Evolutionary conservation across 1,140 invertebrate genomes (phyloP).

Genomic region (Adoxophyes honmai): DNA sequence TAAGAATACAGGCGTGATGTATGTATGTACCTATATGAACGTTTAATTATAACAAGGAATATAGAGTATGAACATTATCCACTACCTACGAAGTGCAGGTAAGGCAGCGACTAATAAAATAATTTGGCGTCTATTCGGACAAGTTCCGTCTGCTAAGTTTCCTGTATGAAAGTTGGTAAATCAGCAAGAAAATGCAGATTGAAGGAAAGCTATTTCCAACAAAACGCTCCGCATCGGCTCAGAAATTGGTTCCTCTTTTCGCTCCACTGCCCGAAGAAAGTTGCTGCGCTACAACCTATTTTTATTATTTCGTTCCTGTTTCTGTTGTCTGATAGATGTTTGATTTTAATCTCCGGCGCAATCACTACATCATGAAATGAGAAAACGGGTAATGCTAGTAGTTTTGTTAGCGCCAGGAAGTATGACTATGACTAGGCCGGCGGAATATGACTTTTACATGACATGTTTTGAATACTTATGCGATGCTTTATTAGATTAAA

Average conservation of each 20-base stretch:
- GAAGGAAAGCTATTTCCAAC: slow-evolving; percentile 76
- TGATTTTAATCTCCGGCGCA: slow-evolving; percentile 58
- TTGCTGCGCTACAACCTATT: slow-evolving; percentile 69
- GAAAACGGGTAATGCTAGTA: no score
- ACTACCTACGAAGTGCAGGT: slow-evolving; percentile 30
- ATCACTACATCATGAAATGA: slow-evolving; percentile 16
- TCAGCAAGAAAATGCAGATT: slow-evolving; percentile 77
- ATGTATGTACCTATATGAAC: no score
- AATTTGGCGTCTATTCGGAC: slow-evolving; percentile 38
- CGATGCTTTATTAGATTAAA: no score
- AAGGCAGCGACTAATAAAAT: slow-evolving; percentile 56
- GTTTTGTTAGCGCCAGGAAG: no score
- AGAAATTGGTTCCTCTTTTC: slow-evolving; percentile 72
- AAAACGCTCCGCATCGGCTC: slow-evolving; percentile 72
- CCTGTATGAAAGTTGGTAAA: slow-evolving; percentile 69
- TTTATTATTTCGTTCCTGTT: slow-evolving; percentile 70
- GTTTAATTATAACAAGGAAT: no score
- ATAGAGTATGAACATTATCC: no score
- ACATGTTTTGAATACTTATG: no score
- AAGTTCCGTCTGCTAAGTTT: slow-evolving; percentile 50
- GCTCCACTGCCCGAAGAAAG: slow-evolving; percentile 67
- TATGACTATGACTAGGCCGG: no score
- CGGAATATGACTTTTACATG: no score
- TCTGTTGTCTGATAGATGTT: slow-evolving; percentile 48
- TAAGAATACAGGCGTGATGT: no score